Evolutionary conservation across 2,113 vertebrate species (phyloP).

Genomic region (Pongo pygmaeus): DNA sequence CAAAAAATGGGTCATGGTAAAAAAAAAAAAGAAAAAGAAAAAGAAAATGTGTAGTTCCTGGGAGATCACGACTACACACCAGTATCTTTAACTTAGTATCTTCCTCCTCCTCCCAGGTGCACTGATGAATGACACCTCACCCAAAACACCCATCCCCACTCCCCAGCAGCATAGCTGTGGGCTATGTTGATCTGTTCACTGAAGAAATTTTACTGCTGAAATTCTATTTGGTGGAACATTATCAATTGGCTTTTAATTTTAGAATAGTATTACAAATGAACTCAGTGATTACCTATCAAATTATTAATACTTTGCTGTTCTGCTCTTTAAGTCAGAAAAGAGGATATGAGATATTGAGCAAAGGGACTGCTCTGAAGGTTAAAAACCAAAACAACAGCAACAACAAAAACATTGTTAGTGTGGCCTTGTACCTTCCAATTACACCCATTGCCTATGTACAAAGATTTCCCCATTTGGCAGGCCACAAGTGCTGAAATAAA

Average conservation of each 20-base stretch:
- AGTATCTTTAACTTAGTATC: neutral
- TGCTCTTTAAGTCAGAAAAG: neutral
- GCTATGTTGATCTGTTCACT: neutral
- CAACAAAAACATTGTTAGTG: neutral
- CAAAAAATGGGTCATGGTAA: neutral
- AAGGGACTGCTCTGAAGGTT: neutral
- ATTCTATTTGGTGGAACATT: neutral
- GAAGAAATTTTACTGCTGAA: neutral
- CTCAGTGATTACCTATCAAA: neutral
- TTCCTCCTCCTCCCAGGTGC: too few species aligned
- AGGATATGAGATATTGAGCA: neutral
- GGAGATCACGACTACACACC: neutral
- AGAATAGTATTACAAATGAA: neutral
- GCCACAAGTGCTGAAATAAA: neutral
- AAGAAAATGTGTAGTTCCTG: neutral
- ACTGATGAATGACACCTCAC: neutral
- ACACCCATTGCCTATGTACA: neutral
- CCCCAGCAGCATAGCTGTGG: accelerated
- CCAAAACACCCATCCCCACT: accelerated
- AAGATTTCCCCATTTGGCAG: neutral
- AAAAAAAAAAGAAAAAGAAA: too few species aligned
- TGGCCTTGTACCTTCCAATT: neutral
- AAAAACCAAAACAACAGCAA: neutral
- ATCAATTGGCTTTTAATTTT: neutral
- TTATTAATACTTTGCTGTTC: neutral